Percentiles rank a stretch among this genome's conserved stretches.
Evolutionary conservation across 2,113 vertebrate species (phyloP).

Genomic region (Phocoena sinus): DNA sequence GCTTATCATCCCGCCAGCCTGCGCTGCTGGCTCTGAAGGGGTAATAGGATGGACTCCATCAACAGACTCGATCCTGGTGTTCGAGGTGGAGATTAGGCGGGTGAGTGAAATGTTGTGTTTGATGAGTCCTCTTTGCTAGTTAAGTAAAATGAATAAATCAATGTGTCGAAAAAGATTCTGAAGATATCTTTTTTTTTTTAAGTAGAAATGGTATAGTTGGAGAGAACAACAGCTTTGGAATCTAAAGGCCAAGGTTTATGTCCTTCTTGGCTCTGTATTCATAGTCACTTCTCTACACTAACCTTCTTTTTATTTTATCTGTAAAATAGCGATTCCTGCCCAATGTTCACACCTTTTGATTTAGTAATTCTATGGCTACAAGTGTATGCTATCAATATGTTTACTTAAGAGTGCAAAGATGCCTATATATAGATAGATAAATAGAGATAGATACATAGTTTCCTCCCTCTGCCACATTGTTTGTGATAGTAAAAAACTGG

Average conservation of each 20-base stretch:
- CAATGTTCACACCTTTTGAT: background rate
- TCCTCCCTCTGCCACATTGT: background rate
- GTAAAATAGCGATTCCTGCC: background rate
- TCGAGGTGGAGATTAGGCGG: slow-evolving; percentile 91
- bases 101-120: slow-evolving; percentile 78
- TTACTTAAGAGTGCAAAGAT: background rate
- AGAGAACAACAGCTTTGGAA: background rate
- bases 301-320: background rate
- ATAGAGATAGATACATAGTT: background rate
- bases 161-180: background rate
- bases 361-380: background rate
- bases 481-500: background rate
- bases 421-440: background rate
- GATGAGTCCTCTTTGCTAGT: background rate
- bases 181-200: background rate
- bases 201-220: background rate
- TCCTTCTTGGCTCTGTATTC: background rate
- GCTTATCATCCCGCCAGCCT: slow-evolving; percentile 86
- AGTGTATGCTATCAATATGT: background rate
- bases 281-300: background rate
- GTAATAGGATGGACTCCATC: slow-evolving; percentile 85
- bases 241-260: background rate
- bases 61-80: slow-evolving; percentile 85
- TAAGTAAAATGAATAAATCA: background rate
- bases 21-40: slow-evolving; percentile 90